phyloP scores from a whole-genome alignment of 2,888 invertebrate genomes.

The Acrocyrtus sp. region DNA sequence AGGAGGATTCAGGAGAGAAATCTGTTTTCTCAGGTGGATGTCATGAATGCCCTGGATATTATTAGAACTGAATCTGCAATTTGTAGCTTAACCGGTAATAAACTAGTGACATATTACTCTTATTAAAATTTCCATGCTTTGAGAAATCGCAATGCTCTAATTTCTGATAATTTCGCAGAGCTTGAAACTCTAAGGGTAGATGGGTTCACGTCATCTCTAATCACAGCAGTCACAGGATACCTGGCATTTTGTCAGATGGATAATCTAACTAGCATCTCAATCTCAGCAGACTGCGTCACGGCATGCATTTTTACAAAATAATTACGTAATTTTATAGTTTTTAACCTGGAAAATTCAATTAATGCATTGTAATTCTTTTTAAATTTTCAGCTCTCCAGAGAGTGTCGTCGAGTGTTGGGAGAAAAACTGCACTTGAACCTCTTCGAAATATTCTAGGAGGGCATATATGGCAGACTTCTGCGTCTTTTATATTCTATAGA shows the following conservation, averaged over 20 bases:
- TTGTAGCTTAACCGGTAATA: constrained; percentile 43
- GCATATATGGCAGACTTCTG: too few species aligned
- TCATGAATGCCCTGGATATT: constrained; percentile 50
- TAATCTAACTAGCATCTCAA: constrained; percentile 34
- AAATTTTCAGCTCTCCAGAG: constrained; percentile 35
- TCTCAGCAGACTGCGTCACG: constrained; percentile 50
- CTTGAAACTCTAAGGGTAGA: constrained; percentile 44
- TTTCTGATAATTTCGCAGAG: constrained; percentile 33
- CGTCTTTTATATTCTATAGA: too few species aligned
- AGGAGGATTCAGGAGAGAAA: constrained; percentile 53
- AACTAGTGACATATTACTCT: not conserved
- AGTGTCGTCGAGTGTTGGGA: constrained; percentile 42
- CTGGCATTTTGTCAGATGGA: constrained; percentile 51
- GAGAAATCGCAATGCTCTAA: not conserved
- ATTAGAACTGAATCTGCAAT: constrained; percentile 50
- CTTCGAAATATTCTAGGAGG: constrained; percentile 44
- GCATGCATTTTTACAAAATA: constrained; percentile 15
- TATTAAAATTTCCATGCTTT: not conserved
- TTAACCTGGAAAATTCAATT: too few species aligned
- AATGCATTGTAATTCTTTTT: not conserved
- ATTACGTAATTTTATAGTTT: not conserved
- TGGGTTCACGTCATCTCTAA: constrained; percentile 42
- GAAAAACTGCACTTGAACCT: constrained; percentile 32
- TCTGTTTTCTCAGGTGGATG: constrained; percentile 48
- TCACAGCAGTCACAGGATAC: constrained; percentile 53